Base-by-base conservation (phyloP, 2,888 invertebrate genomes). In the Callinectes sapidus region DNA sequence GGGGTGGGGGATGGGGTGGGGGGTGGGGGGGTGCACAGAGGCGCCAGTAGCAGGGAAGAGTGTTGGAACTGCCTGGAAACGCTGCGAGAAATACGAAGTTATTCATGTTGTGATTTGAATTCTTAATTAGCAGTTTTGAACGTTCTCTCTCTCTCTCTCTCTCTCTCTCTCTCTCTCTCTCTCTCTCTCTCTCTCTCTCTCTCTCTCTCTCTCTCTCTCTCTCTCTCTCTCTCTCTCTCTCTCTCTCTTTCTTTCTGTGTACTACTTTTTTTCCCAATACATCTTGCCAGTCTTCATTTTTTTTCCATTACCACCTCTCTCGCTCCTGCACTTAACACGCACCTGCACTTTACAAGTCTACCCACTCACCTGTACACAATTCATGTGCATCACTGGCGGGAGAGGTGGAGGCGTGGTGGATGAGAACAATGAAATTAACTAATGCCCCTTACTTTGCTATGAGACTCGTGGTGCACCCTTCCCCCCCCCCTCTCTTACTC, bases 101-200 rank as follows among this genome's bases (percentile, higher is more conserved):
- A 77, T 32, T 81, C 81, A 81, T 32, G 35, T 81, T 35, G 16
- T 1, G 10, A 8, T 81, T 35, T 35, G 81, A 81, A 35, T 81
- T 81, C 35, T 35, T 81, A 35, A 35, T 32, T 81, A 35, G 8
- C 28, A 28, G 16, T 32, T 28, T 32, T 35, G 2, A n/a, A 35
- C 77, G 14, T 32, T 32, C 32, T 81, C 10, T 35, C 10, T 81
- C 32, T 32, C 32, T 81, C n/a, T 71, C n/a, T 71, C n/a, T 71
- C n/a, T 71, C n/a, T 71, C n/a, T 71, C n/a, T 71, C n/a, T 71
- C n/a, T 71, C n/a, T 71, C n/a, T 71, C n/a, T 71, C n/a, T 71
- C n/a, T 71, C n/a, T 71, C n/a, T 71, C n/a, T 71, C 23, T 71
- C 23, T 71, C 23, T 71, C 23, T 32, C 32, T 81, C 10, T 35